A percentile compares a stretch with the other conserved stretches of the same genome.
phyloP scores from a whole-genome alignment of 2,113 vertebrate species.

The Salvelinus sp. region DNA sequence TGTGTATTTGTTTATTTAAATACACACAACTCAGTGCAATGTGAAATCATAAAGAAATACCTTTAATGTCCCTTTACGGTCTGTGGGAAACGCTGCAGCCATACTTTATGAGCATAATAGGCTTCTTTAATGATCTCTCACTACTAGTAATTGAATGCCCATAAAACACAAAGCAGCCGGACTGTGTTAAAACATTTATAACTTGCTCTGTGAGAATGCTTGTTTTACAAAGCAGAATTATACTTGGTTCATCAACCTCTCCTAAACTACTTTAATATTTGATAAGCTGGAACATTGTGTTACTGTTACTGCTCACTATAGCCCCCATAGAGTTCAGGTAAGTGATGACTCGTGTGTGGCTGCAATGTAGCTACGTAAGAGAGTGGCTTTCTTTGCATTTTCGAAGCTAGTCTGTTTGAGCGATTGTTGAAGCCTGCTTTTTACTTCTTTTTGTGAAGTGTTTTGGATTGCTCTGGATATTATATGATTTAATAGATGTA shows the following conservation, averaged over 20 bases:
- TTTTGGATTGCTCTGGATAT: not conserved
- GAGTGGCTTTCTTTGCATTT: not conserved
- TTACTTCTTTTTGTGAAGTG: not conserved
- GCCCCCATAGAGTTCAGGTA: not conserved
- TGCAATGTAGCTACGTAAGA: not conserved
- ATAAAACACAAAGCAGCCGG: not conserved
- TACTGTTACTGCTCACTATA: not conserved
- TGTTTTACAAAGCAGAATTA: constrained; percentile 10
- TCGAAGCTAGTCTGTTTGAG: not conserved
- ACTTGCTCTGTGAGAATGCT: not conserved
- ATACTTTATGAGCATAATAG: not conserved
- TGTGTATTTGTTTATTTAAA: no score
- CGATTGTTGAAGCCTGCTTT: not conserved
- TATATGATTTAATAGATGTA: no score
- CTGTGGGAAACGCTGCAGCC: constrained; percentile 11
- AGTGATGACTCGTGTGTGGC: not conserved
- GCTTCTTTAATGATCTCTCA: constrained; percentile 10
- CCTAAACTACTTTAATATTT: constrained; percentile 40
- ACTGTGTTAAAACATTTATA: constrained; percentile 20
- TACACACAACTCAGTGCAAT: no score
- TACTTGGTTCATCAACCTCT: not conserved
- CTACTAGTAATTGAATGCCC: not conserved
- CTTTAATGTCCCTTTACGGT: not conserved
- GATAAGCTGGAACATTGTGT: constrained; percentile 18
- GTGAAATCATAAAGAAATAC: not conserved